Base-by-base conservation (phyloP, 2,797 vertebrate species). In the Cossypha dichroa region DNA sequence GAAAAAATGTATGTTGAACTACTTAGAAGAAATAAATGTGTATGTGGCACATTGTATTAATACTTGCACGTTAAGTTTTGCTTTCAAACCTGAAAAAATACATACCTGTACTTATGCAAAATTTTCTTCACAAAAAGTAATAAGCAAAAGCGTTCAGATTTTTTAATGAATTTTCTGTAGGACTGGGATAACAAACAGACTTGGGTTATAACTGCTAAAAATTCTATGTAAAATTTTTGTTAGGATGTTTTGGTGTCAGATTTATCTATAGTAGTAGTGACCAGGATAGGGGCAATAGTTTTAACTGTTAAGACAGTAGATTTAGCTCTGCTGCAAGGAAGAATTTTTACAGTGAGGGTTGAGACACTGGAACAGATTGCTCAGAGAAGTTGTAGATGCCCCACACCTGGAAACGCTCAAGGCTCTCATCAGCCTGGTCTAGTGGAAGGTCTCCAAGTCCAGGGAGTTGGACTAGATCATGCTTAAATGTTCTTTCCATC, bases 1-100 rank as follows among this genome's bases (percentile, higher is more conserved):
- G 33, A 95, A 96, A 85, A 85, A 88, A 95, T 48, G 25, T 19
- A 69, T 21, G n/a, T 34, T 80, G 31, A 83, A 52, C 14, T 54
- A 49, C 40, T 86, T 26, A 86, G 54, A 85, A 78, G 41, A 25
- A 90, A 89, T 54, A 29, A 90, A 49, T 3, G 2, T 20, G 10
- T 34, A 10, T 17, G n/a, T 25, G 1, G 26, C 10, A 48, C 33
- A 46, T 6, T 40, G 33, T 31, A 12, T n/a, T n/a, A 76, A 43
- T 17, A 76, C 9, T 69, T 0, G 0, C 5, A 13, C 11, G 20
- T 40, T 33, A 43, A 21, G 22, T 48, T 79, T 76, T 76, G 18
- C n/a, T 78, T 52, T 66, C 48, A 90, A 76, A 90, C 11, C 10
- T 67, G 28, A 33, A 89, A 78, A 69, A 49, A 63, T 7, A 66